These are phyloP conservation scores for Oreochromis mossambicus DNA, from an alignment of 2,797 vertebrate species.

Conservation along the genomic window DNA sequence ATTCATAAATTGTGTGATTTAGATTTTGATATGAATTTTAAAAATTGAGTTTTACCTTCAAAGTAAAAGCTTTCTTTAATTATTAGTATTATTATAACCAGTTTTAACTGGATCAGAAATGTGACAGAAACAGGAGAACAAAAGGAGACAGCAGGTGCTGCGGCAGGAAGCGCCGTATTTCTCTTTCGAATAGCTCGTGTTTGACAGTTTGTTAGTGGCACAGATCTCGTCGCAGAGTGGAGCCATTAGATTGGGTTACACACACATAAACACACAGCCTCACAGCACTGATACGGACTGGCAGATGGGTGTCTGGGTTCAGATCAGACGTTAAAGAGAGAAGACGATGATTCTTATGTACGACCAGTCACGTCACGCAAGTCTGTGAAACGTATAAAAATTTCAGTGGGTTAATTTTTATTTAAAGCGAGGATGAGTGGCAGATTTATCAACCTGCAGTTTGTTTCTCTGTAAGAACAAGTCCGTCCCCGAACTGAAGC, in stretches of 20 bases:
- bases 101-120: background rate
- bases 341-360: background rate
- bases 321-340: background rate
- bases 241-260: slow-evolving; percentile 18
- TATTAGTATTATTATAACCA: background rate
- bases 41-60: background rate
- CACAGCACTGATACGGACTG: background rate
- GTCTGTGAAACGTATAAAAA: background rate
- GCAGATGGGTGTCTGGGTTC: background rate
- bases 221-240: slow-evolving; percentile 3
- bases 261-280: background rate
- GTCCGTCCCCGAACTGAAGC: background rate
- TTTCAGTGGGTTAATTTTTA: background rate
- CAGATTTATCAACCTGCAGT: background rate
- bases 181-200: slow-evolving; percentile 2
- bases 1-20: background rate
- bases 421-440: background rate
- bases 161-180: background rate
- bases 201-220: slow-evolving; percentile 31
- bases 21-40: background rate
- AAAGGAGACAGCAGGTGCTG: background rate
- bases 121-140: background rate
- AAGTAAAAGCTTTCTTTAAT: background rate
- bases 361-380: background rate
- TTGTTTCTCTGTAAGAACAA: rapidly evolving